Percentiles rank a stretch among this genome's conserved stretches.
Evolutionary conservation across 2,113 vertebrate genomes (phyloP).

Genomic region (Lanius ludovicianus): DNA sequence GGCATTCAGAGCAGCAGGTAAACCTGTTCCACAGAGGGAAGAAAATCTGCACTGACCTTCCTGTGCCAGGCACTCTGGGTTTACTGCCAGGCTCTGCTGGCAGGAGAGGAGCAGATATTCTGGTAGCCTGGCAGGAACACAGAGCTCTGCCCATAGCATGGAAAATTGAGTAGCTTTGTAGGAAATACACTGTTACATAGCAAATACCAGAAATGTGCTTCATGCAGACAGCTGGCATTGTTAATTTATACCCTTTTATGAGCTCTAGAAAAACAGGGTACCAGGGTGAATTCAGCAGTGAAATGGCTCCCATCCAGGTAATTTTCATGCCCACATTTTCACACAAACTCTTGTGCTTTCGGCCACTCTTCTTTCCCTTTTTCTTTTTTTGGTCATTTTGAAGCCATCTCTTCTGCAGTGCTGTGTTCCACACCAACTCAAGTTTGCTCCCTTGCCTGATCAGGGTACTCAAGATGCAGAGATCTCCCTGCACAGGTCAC

Average conservation of each 20-base stretch:
- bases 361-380: background rate
- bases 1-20: background rate
- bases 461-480: background rate
- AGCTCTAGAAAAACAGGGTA: background rate
- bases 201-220: background rate
- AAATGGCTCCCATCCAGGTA: background rate
- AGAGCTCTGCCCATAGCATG: background rate
- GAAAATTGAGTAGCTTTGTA: background rate
- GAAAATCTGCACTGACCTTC: background rate
- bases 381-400: background rate
- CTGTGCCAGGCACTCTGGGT: background rate
- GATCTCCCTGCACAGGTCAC: background rate
- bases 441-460: background rate
- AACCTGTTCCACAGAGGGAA: background rate
- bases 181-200: background rate
- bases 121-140: background rate
- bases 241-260: background rate
- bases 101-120: slow-evolving; percentile 14
- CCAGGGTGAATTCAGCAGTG: background rate
- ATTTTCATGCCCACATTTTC: background rate
- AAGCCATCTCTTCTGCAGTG: background rate
- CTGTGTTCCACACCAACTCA: background rate
- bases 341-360: background rate
- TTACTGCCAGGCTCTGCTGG: background rate
- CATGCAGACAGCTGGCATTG: background rate